phyloP scores from a whole-genome alignment of 2,888 invertebrate species.

The Ommatoiulus sabulosus region DNA sequence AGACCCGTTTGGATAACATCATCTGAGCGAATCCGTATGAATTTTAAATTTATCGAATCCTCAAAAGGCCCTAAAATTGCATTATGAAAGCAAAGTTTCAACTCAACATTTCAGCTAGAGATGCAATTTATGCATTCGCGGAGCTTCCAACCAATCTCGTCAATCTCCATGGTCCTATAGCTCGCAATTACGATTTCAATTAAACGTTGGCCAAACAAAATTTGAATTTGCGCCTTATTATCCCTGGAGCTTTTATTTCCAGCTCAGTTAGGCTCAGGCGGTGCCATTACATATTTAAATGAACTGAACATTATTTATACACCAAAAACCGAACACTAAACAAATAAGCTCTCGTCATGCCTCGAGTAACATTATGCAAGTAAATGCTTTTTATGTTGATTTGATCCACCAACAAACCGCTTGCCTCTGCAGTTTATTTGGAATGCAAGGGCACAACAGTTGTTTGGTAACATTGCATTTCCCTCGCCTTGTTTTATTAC shows the following conservation, averaged over 20 bases:
- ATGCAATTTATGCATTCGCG: not conserved
- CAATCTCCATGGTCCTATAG: constrained; percentile 27
- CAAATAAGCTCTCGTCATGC: constrained; percentile 1
- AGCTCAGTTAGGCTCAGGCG: not conserved
- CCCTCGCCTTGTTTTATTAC: not conserved
- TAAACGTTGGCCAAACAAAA: constrained; percentile 25
- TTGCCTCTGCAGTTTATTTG: not conserved
- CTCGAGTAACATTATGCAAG: constrained; percentile 9
- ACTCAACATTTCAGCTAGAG: no score
- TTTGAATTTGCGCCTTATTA: constrained; percentile 26
- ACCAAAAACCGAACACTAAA: constrained; percentile 18
- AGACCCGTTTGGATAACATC: no score
- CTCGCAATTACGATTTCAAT: not conserved
- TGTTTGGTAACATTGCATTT: constrained; percentile 1
- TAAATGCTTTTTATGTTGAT: not conserved
- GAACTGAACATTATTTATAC: constrained; percentile 26
- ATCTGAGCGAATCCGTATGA: no score
- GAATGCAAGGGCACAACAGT: not conserved
- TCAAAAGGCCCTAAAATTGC: constrained; percentile 7
- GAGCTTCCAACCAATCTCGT: not conserved
- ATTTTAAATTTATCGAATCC: not conserved
- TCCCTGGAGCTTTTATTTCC: not conserved
- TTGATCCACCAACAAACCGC: constrained; percentile 13
- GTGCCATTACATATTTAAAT: constrained; percentile 34
- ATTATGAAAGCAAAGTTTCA: not conserved